Evolutionary conservation across 2,888 invertebrate species (phyloP).

Genomic region (Scaptodrosophila latifasciaeformis): DNA sequence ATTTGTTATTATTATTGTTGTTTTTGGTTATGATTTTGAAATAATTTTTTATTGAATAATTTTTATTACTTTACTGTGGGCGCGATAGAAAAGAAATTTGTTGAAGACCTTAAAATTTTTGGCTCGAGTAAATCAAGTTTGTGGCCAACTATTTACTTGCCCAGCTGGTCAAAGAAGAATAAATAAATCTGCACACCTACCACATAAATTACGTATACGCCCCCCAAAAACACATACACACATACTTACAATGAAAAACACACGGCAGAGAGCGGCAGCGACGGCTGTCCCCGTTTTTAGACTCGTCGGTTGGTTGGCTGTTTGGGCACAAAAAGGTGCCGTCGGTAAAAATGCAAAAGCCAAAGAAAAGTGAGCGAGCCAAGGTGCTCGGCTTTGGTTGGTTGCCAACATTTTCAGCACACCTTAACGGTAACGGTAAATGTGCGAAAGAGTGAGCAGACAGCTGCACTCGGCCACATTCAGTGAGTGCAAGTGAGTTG

Average conservation of each 20-base stretch:
- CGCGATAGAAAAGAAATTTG: no score
- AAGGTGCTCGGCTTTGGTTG: slow-evolving; percentile 73
- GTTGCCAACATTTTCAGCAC: slow-evolving; percentile 73
- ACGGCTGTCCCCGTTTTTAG: no score
- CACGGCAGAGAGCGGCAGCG: no score
- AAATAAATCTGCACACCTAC: slow-evolving; percentile 4
- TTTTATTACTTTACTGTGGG: not conserved
- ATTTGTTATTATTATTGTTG: no score
- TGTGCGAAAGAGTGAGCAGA: slow-evolving; percentile 55
- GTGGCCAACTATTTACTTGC: slow-evolving; percentile 5
- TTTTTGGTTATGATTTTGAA: not conserved
- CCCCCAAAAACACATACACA: slow-evolving; percentile 6
- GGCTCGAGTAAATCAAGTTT: no score
- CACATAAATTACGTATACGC: slow-evolving; percentile 21
- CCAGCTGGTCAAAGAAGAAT: not conserved
- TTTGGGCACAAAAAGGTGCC: slow-evolving; percentile 40
- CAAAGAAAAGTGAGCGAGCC: slow-evolving; percentile 24
- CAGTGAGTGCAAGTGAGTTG: slow-evolving; percentile 27
- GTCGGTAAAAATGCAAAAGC: slow-evolving; percentile 54
- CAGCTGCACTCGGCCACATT: slow-evolving; percentile 18
- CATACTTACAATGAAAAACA: slow-evolving; percentile 1
- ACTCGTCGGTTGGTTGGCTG: not conserved
- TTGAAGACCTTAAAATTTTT: no score
- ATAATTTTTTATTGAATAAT: slow-evolving; percentile 2
- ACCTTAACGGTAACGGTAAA: slow-evolving; percentile 65